These are phyloP conservation scores for Mythimna loreyi DNA, from an alignment of 2,888 invertebrate species.

Conservation along the genomic window DNA sequence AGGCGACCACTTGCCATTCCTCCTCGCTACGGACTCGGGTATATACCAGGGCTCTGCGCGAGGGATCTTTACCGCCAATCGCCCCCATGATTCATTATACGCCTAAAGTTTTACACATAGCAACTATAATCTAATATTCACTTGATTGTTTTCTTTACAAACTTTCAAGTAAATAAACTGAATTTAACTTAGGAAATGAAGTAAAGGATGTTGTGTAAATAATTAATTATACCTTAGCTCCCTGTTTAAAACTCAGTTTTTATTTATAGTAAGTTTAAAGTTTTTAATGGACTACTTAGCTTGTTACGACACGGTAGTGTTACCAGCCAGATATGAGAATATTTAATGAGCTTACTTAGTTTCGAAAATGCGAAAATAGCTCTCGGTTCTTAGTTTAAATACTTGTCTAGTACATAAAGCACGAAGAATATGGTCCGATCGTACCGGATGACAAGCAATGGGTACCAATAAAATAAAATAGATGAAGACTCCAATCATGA, in stretches of 20 bases:
- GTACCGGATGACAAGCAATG: too few relatives aligned
- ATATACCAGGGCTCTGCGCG: too few relatives aligned
- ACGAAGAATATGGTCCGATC: not conserved
- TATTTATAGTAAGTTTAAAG: constrained; percentile 14
- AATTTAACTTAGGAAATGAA: constrained; percentile 32
- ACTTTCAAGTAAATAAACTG: constrained; percentile 19
- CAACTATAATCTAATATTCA: not conserved
- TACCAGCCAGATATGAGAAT: not conserved
- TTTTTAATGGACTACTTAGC: constrained; percentile 40
- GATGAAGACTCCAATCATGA: too few relatives aligned
- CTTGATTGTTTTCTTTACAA: not conserved
- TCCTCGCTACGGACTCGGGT: too few relatives aligned
- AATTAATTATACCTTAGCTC: constrained; percentile 22
- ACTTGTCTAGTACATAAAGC: not conserved
- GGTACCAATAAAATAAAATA: too few relatives aligned
- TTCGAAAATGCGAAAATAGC: not conserved
- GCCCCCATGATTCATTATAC: not conserved
- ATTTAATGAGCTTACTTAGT: not conserved
- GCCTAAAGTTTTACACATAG: not conserved
- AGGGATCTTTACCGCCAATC: too few relatives aligned
- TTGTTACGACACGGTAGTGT: constrained; percentile 1
- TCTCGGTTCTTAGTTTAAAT: not conserved
- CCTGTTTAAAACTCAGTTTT: constrained; percentile 19
- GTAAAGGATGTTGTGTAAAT: constrained; percentile 12
- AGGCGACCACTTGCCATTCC: too few relatives aligned